These are phyloP conservation scores for Margaritifera margaritifera DNA, from an alignment of 2,888 invertebrate genomes.

Conservation along the genomic window DNA sequence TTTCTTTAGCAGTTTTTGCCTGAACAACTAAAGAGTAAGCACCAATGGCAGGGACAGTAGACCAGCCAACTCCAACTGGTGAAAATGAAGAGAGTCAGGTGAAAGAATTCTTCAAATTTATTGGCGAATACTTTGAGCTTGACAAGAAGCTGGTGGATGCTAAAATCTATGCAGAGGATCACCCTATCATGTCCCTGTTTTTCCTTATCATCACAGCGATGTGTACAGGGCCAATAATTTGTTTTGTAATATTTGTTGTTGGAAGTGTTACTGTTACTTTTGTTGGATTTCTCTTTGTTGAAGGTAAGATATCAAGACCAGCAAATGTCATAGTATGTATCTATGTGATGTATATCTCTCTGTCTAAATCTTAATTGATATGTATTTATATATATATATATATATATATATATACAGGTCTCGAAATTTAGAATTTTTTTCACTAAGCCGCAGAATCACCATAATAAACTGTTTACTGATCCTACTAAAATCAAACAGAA, in stretches of 20 bases:
- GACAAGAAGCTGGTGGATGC: conserved; percentile 34
- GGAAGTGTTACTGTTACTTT: conserved; percentile 48
- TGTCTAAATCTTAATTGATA: too few species aligned
- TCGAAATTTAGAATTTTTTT: too few species aligned
- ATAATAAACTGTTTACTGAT: too few species aligned
- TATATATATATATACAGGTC: too few species aligned
- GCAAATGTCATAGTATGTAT: not conserved
- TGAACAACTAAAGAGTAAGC: too few species aligned
- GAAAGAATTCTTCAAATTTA: conserved; percentile 25
- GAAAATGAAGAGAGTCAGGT: conserved; percentile 22
- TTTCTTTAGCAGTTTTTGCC: too few species aligned
- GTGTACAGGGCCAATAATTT: conserved; percentile 54
- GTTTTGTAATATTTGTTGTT: conserved; percentile 51
- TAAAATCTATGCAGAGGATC: conserved; percentile 43
- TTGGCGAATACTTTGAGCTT: conserved; percentile 45
- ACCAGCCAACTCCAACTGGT: not conserved
- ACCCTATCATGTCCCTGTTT: conserved; percentile 54
- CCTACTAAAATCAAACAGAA: too few species aligned
- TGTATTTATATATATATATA: too few species aligned
- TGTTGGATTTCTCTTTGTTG: conserved; percentile 54
- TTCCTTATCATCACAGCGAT: conserved; percentile 48
- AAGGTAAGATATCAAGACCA: conserved; percentile 44
- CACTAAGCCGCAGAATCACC: too few species aligned
- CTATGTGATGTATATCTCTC: too few species aligned
- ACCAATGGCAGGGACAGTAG: not conserved